Percentiles rank a stretch among this genome's conserved stretches.
Conservation (phyloP, 2,888 invertebrate species). For the Disparrhopalites patrizii region DNA sequence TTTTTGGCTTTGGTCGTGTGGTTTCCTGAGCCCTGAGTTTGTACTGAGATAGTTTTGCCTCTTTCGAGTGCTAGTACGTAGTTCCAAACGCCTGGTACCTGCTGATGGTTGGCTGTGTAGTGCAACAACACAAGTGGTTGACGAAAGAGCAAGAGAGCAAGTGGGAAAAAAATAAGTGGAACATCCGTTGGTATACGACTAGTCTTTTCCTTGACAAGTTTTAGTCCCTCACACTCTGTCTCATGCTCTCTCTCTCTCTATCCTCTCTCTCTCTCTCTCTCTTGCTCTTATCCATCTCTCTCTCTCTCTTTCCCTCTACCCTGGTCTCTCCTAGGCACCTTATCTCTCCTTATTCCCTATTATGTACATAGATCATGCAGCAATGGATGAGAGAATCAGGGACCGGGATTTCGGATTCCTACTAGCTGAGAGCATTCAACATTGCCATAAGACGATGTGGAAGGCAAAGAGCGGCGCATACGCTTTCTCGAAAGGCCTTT, state of each 20-base stretch:
- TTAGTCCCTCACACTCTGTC: neutral
- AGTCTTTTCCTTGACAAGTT: constrained; percentile 12
- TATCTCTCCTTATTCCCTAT: too few relatives aligned
- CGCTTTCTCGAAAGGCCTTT: constrained; percentile 39
- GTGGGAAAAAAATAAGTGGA: constrained; percentile 24
- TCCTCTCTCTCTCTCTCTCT: neutral
- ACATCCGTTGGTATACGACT: constrained; percentile 11
- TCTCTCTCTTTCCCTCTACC: neutral
- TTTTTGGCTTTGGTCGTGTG: neutral
- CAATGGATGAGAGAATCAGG: constrained; percentile 33
- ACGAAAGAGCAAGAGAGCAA: constrained; percentile 28
- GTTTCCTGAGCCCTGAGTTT: neutral
- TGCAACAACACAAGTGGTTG: constrained; percentile 18
- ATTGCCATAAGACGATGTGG: constrained; percentile 23
- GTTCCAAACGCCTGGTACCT: neutral
- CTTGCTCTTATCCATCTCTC: neutral
- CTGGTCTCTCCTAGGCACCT: neutral
- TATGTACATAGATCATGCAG: constrained; percentile 24
- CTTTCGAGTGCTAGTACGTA: too few relatives aligned
- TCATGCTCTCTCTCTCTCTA: too few relatives aligned
- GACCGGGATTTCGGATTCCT: constrained; percentile 19
- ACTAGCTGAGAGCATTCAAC: constrained; percentile 8
- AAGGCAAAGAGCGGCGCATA: constrained; percentile 42
- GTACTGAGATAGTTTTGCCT: too few relatives aligned
- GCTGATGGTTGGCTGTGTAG: constrained; percentile 19